Evolutionary conservation across 2,797 vertebrate species (phyloP), one percentile per base, ranked within the genome.

Genomic region (Mycteria americana): DNA sequence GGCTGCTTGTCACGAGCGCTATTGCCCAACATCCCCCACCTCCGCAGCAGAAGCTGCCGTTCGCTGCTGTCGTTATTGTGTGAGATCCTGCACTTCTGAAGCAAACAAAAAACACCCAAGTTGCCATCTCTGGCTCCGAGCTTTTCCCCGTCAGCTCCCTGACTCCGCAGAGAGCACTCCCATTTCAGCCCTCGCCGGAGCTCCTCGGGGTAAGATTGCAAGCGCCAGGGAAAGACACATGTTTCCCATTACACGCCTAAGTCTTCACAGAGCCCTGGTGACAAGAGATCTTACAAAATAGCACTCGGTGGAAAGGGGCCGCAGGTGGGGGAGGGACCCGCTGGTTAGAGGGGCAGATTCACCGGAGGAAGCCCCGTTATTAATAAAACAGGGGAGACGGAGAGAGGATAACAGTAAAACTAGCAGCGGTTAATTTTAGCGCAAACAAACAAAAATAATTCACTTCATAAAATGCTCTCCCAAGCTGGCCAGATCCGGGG

Each of bases 221-320:
- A 91, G 69, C 15, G 75, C 82, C 56, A 79, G 78, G 41, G 39
- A 79, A 39, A 56, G 48, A 97, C 97, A 97, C 75, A 68, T 97
- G 97, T 96, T 98, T 98, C 89, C 39, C 92, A 96, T 97, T 97
- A 97, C 13, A 50, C 6, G 39, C 64, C 85, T 35, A 93, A 96
- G 95, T 84, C 93, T 96, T 96, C 62, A 11, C 95, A 84, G 83
- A 95, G 85, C 89, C 88, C 93, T 82, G 87, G 95, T 96, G 92
- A 96, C 97, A 96, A 83, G 50, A 81, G 79, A 92, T 95, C 86
- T 93, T 69, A 85, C 84, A 94, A 92, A 95, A 87, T 24, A 63
- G 51, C 35, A 13, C 96, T 85, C 10, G n/a, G 79, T 75, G 92
- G 94, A 79, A 81, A 95, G 95, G 90, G 93, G 92, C 95, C 77